Conservation (phyloP, 2,113 vertebrate genomes). For the Platysteira castanea region DNA sequence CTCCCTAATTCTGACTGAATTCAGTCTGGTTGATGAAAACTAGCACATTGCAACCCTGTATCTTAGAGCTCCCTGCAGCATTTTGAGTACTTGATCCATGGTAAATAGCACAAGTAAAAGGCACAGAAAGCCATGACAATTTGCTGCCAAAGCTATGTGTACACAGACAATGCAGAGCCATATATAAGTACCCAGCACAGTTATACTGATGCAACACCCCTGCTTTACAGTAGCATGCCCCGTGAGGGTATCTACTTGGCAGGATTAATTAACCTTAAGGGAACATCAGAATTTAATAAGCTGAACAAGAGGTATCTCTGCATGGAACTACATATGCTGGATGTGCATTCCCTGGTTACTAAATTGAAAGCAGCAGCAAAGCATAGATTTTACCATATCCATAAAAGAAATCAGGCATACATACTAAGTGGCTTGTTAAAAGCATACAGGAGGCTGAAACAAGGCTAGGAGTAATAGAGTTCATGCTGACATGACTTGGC, state of each 20-base stretch:
- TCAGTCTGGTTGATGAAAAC: neutral
- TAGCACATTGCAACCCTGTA: neutral
- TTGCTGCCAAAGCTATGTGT: neutral
- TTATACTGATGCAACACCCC: neutral
- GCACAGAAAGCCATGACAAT: neutral
- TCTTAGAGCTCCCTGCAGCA: neutral
- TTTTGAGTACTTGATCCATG: neutral
- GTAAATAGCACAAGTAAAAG: neutral
- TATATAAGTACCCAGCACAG: neutral
- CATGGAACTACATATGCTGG: conserved; percentile 32
- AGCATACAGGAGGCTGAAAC: conserved; percentile 46
- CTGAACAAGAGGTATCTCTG: conserved; percentile 46
- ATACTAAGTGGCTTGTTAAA: conserved; percentile 63
- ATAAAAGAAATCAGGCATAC: conserved; percentile 53
- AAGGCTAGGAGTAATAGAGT: conserved; percentile 53
- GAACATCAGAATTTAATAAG: conserved; percentile 57
- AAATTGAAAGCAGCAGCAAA: conserved; percentile 55
- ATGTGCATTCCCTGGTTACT: conserved; percentile 18
- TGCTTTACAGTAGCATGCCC: neutral
- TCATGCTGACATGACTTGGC: conserved; percentile 62
- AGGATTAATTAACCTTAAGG: conserved; percentile 52
- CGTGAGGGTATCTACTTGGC: neutral
- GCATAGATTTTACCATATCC: conserved; percentile 32
- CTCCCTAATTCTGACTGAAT: neutral
- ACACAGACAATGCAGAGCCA: neutral